A percentile compares a stretch with the other conserved stretches of the same genome.
Evolutionary conservation across 2,113 vertebrate species (phyloP).

Genomic region (Hymenochirus boettgeri): DNA sequence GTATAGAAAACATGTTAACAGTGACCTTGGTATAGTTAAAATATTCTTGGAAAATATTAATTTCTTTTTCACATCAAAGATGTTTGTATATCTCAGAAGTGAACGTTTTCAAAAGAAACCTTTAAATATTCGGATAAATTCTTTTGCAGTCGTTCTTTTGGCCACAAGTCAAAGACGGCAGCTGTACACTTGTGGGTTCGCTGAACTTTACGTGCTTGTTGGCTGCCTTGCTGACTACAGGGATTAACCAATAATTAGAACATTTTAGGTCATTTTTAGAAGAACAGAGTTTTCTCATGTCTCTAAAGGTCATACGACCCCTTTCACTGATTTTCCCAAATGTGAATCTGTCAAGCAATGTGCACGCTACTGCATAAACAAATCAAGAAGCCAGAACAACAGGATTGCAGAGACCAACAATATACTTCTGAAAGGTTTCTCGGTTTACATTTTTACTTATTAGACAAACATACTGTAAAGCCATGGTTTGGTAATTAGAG

Average conservation of each 20-base stretch:
- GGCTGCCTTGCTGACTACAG: slow-evolving; percentile 70
- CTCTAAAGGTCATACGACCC: slow-evolving; percentile 61
- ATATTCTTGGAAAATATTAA: slow-evolving; percentile 50
- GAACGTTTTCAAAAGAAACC: slow-evolving; percentile 62
- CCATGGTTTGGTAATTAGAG: not conserved
- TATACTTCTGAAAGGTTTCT: not conserved
- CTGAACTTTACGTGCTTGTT: slow-evolving; percentile 77
- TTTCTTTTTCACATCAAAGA: slow-evolving; percentile 58
- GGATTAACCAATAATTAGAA: slow-evolving; percentile 89
- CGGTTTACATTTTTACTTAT: not conserved
- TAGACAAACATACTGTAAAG: not conserved
- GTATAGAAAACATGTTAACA: slow-evolving; percentile 55
- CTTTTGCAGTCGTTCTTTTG: slow-evolving; percentile 79
- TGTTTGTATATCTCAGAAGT: slow-evolving; percentile 63
- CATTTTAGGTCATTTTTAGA: slow-evolving; percentile 81
- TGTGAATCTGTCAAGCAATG: slow-evolving; percentile 45
- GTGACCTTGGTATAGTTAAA: slow-evolving; percentile 56
- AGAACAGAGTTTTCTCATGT: slow-evolving; percentile 62
- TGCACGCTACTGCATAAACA: slow-evolving; percentile 38
- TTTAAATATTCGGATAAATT: slow-evolving; percentile 69
- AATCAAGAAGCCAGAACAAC: slow-evolving; percentile 35
- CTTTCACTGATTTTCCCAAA: slow-evolving; percentile 56
- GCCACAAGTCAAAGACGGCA: slow-evolving; percentile 91
- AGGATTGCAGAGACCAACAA: slow-evolving; percentile 5
- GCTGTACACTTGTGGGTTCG: slow-evolving; percentile 85